Evolutionary conservation across 2,888 invertebrate species (phyloP).

Genomic region (Andrena hattorfiana): DNA sequence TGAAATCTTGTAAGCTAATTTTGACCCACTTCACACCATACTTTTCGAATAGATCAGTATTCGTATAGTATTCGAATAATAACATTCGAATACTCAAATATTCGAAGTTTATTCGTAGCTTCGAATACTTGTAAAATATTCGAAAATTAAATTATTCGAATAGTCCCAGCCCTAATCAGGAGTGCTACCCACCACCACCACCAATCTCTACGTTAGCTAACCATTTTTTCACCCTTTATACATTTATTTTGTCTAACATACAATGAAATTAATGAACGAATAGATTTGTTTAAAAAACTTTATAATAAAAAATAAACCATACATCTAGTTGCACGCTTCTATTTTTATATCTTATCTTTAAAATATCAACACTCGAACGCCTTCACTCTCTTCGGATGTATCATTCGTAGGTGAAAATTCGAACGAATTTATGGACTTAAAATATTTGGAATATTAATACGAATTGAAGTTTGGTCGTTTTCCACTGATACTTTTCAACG

Average conservation of each 20-base stretch:
- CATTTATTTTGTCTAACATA: background rate
- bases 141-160: too few species aligned
- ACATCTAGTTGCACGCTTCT: slow-evolving; percentile 9
- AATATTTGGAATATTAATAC: background rate
- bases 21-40: too few species aligned
- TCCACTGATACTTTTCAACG: background rate
- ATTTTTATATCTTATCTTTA: background rate
- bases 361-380: background rate
- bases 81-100: too few species aligned
- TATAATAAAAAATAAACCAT: slow-evolving; percentile 32
- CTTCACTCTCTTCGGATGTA: background rate
- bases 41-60: too few species aligned
- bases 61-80: too few species aligned
- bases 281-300: slow-evolving; percentile 18
- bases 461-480: background rate
- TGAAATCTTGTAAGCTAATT: too few species aligned
- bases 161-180: too few species aligned
- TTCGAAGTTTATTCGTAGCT: too few species aligned
- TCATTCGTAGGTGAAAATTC: background rate
- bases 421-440: background rate
- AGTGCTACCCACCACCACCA: too few species aligned
- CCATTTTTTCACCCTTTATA: too few species aligned
- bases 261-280: background rate
- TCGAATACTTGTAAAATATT: too few species aligned
- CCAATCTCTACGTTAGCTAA: too few species aligned